Base-by-base conservation (phyloP, 2,888 invertebrate species). In the Ceratothoa steindachneri region DNA sequence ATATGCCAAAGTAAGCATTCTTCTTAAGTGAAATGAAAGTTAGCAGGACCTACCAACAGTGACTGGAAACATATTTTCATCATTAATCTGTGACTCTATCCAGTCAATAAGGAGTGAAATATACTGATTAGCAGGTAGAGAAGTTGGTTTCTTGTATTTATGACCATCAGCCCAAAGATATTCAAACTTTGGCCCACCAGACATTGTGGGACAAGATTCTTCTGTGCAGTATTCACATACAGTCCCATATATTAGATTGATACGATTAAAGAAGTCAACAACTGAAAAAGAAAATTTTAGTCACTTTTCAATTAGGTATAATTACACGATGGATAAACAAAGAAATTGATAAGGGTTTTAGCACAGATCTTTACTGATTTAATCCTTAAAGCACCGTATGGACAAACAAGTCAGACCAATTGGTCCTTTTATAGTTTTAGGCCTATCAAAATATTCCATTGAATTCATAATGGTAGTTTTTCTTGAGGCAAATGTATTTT, bases 261-360 rank as follows among this genome's bases (percentile, higher is more conserved):
- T 93, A 82, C 95, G 89, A 84, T 95, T 95, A 85, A 95, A 95
- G 84, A 95, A 95, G 83, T 95, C 95, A 31, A 95, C 95, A 81
- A 95, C 93, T 93, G 85, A 71, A 87, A 86, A 80, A 72, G 73
- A 81, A 75, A 3, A 51, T n/a, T 51, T 15, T 19, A 2, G 15
- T 51, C 52, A n/a, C n/a, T n/a, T n/a, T n/a, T n/a, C n/a, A n/a
- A n/a, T n/a, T n/a, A n/a, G n/a, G n/a, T n/a, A n/a, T n/a, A n/a
- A n/a, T n/a, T n/a, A n/a, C n/a, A n/a, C n/a, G 51, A 51, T 51
- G 51, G 15, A 51, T 12, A 15, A 51, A 51, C 12, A 15, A 12
- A 51, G 12, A 51, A 12, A 51, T 15, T 51, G 15, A 12, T 9
- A 51, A 15, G 51, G 9, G 9, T 9, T 51, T 12, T 51, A 15